Percentiles rank a stretch among this genome's conserved stretches.
Evolutionary conservation across 2,797 vertebrate genomes (phyloP).

Genomic region (Coendou prehensilis): DNA sequence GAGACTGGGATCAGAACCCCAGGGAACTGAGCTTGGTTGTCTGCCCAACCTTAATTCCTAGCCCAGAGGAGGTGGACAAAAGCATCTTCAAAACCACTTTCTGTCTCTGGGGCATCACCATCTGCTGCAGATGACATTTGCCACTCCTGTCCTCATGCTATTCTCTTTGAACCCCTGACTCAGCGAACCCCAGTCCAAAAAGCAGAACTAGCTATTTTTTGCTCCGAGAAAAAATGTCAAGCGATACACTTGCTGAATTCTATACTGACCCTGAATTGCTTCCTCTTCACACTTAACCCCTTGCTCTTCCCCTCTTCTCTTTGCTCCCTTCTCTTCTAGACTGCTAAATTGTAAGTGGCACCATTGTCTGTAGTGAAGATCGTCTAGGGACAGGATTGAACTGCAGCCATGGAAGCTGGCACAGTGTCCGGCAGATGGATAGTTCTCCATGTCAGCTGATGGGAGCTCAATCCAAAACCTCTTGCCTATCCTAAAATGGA

Average conservation of each 20-base stretch:
- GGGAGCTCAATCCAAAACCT: not conserved
- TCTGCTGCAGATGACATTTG: constrained; percentile 73
- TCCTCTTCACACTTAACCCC: constrained; percentile 55
- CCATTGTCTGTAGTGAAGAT: not conserved
- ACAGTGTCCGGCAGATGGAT: not conserved
- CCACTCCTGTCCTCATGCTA: constrained; percentile 55
- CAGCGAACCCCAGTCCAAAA: constrained; percentile 67
- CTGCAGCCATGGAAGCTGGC: not conserved
- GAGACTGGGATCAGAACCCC: constrained; percentile 13
- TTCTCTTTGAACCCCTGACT: constrained; percentile 82
- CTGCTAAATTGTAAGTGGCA: not conserved
- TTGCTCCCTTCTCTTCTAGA: not conserved
- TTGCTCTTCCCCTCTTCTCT: not conserved
- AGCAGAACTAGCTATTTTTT: constrained; percentile 76
- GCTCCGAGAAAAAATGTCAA: constrained; percentile 21
- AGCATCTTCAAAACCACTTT: constrained; percentile 66
- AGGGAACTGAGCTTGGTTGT: constrained; percentile 69
- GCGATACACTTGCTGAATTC: constrained; percentile 44
- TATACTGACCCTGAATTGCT: constrained; percentile 53
- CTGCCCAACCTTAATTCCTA: constrained; percentile 76
- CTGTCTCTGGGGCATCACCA: constrained; percentile 73
- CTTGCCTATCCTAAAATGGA: not conserved
- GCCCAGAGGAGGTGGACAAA: constrained; percentile 54
- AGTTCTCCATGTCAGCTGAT: not conserved
- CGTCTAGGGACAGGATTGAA: not conserved